Percentiles rank a stretch among this genome's conserved stretches.
These are phyloP conservation scores for Apolygus lucorum DNA, from an alignment of 1,140 invertebrate species.

Conservation along the genomic window DNA sequence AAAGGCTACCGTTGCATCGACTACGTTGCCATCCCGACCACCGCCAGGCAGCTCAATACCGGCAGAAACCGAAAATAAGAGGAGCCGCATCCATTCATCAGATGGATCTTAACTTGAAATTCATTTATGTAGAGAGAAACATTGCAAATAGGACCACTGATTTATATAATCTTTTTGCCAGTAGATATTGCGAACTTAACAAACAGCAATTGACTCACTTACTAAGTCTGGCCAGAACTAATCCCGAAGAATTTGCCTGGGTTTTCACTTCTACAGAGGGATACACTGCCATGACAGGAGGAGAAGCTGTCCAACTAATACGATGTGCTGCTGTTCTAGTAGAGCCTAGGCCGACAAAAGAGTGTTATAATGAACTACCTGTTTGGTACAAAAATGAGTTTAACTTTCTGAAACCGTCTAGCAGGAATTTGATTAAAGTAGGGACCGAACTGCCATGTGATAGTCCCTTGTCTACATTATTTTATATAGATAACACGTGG, in stretches of 20 bases:
- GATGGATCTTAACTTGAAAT: too few relatives aligned
- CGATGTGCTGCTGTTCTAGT: not conserved
- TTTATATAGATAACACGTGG: too few relatives aligned
- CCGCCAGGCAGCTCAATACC: too few relatives aligned
- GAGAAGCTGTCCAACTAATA: conserved; percentile 11
- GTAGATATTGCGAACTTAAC: not conserved
- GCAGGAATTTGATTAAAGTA: not conserved
- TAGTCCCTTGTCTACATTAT: too few relatives aligned
- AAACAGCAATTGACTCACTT: not conserved
- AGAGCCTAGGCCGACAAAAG: not conserved
- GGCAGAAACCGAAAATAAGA: too few relatives aligned
- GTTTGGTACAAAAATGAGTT: not conserved
- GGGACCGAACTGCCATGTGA: too few relatives aligned
- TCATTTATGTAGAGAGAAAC: too few relatives aligned
- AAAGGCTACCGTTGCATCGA: too few relatives aligned
- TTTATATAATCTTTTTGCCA: not conserved
- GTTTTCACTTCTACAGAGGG: not conserved
- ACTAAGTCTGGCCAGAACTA: not conserved
- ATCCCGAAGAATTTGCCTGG: conserved; percentile 18
- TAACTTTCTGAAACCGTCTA: not conserved
- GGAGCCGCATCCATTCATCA: too few relatives aligned
- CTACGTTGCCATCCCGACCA: too few relatives aligned
- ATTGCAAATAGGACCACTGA: not conserved
- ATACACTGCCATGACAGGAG: not conserved
- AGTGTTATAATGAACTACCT: not conserved